Base-by-base conservation (phyloP, 2,888 invertebrate species). In the Dioctria rufipes region DNA sequence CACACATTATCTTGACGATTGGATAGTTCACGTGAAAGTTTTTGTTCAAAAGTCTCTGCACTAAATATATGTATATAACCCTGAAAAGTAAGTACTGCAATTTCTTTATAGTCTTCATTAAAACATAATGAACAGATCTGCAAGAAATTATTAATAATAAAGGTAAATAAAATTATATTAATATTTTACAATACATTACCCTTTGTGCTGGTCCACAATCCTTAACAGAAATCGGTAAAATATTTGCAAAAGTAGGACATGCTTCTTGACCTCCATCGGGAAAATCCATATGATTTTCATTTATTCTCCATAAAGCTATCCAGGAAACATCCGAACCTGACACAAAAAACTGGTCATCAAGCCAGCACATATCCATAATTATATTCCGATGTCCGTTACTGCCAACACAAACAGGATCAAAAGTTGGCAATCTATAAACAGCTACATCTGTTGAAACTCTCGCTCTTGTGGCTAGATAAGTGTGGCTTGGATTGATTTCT, bases 41-140 rank as follows among this genome's bases (percentile, higher is more conserved):
- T 96, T 91, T 97, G n/a, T n/a, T n/a, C n/a, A n/a, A n/a, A n/a
- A n/a, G n/a, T n/a, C n/a, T n/a, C n/a, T n/a, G n/a, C n/a, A 90
- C 94, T 95, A 93, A 97, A 98, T 85, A 98, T 94, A 90, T 98
- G 98, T 87, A 98, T 95, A 89, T 95, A 97, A 0, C 97, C 97
- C 89, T 98, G 98, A 8, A 98, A 90, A 0, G 97, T 97, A 3
- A 98, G 90, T 8, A 96, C 96, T 0, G 96, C 97, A 81, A 98
- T 93, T 90, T 98, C 97, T 84, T 94, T 93, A 88, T 95, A 95
- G 25, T 93, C 92, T 84, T 93, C 92, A 90, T 98, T 97, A 88
- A 96, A 98, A 37, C 95, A 94, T 51, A 98, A 89, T 37, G 98
- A 96, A 83, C 98, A 92, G 43, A 90, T 93, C 93, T 93, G 86